Evolutionary conservation across 2,797 vertebrate species (phyloP).

Genomic region (Micrastur ruficollis): DNA sequence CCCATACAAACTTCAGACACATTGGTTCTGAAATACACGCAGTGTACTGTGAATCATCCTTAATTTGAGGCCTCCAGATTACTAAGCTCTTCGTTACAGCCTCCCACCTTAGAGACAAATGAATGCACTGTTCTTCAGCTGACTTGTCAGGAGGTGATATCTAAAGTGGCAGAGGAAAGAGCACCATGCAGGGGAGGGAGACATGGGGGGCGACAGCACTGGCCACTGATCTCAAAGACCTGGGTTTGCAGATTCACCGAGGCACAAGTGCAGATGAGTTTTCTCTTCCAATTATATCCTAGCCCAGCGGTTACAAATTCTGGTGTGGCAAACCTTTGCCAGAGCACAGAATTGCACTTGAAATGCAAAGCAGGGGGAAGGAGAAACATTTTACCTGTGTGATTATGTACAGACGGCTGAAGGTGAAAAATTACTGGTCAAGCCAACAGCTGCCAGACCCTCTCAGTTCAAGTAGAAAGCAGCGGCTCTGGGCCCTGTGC

Average conservation of each 20-base stretch:
- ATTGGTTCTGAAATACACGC: background rate
- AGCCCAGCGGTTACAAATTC: background rate
- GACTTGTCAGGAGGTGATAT: background rate
- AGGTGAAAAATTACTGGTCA: background rate
- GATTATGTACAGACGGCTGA: background rate
- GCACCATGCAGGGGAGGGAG: background rate
- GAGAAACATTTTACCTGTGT: background rate
- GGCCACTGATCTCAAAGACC: background rate
- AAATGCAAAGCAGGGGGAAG: background rate
- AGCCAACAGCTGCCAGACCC: background rate
- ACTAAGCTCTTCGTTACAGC: slow-evolving; percentile 1
- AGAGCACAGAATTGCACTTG: background rate
- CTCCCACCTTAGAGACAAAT: slow-evolving; percentile 52
- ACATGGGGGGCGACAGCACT: background rate
- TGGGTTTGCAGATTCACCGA: background rate
- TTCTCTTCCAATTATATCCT: slow-evolving; percentile 4
- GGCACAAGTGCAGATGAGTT: background rate
- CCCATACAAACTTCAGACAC: background rate
- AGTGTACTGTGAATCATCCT: slow-evolving; percentile 36
- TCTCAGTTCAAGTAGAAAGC: background rate
- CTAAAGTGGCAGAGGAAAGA: background rate
- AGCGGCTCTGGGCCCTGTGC: background rate
- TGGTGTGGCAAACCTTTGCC: background rate
- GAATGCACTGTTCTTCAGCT: background rate
- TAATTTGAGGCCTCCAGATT: background rate